Evolutionary conservation across 2,888 invertebrate species (phyloP), one percentile per base, ranked within the genome.

Genomic region (Amaurobius ferox): DNA sequence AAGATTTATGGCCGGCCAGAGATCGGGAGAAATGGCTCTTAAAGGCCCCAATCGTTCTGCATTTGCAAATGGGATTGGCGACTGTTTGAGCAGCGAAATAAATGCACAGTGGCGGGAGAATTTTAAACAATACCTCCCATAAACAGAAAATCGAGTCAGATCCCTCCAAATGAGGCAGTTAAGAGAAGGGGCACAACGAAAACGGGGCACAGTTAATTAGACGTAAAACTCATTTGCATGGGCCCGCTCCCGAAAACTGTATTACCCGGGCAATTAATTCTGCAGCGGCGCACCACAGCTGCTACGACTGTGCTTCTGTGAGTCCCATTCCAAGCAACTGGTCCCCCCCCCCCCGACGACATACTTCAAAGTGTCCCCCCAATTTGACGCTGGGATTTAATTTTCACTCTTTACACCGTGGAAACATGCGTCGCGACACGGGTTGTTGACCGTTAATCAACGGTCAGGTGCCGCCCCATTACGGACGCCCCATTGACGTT

Each of bases 221-320:
- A 81, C 81, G 81, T 81, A 81, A 81, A 81, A 81, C 81, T 81
- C 74, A 81, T 81, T 81, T 81, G 81, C 81, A 81, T 81, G 68
- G 76, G 68, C 35, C 61, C 55, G 44, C 40, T 64, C 39, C 23
- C 74, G 81, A 81, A 81, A 81, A 81, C 81, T 81, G 68, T 81
- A 81, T 81, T 81, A 81, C 76, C 62, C 70, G 81, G 76, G 81
- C 70, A 81, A 81, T 81, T 81, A 81, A 81, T 81, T 81, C 76
- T 61, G 68, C 61, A 67, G 66, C 79, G 71, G 79, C 71, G 64
- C 70, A 71, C 79, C 81, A 67, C 81, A 76, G 76, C 68, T 76
- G 74, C 62, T 61, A 23, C 29, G 68, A 74, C 62, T 62, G 66
- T 23, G 55, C 55, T 19, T 23, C 55, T 55, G 23, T 23, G 74